Evolutionary conservation across 2,888 invertebrate species (phyloP), one percentile per base, ranked within the genome.

Genomic region (Uropetala carovei): DNA sequence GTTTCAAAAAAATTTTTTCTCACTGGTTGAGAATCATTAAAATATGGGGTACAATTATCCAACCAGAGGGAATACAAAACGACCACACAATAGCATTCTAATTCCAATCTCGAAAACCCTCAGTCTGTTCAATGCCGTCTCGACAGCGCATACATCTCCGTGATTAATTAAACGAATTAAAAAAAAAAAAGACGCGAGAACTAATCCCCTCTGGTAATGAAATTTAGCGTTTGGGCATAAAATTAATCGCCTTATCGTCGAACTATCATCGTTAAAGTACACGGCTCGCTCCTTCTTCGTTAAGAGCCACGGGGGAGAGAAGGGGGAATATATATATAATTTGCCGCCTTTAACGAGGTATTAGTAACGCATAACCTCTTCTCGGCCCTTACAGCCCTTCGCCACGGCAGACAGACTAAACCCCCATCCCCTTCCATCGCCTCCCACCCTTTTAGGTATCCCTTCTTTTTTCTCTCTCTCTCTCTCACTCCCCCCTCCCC

Each of bases 91-190:
- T 5, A 43, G 43, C 43, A 43, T 43, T 43, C 43, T 5, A 43
- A 43, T 43, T 43, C 43, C 43, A 5, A 43, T 43, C 43, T 43
- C 43, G 5, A 43, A 43, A 43, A 1, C 43, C 5, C 5, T 43
- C n/a, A n/a, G n/a, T 43, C 43, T 43, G 43, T 43, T 43, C 43
- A 43, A 43, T 5, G 43, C 43, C 5, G 5, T 68, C 68, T 68
- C n/a, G 43, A 43, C 3, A 68, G 16, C n/a, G 68, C 68, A 68
- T 68, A n/a, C 9, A 68, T 16, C 68, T 68, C n/a, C 68, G 68
- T n/a, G 68, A 68, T 68, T 68, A n/a, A 68, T 68, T 68, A 68
- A n/a, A n/a, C 68, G 68, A 11, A 68, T 68, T n/a, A 43, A 43
- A 43, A 43, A 43, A 43, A 5, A 43, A 43, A 43, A 43, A 5